Conservation (phyloP, 2,888 invertebrate genomes). For the Drosophila nr. medialis region DNA sequence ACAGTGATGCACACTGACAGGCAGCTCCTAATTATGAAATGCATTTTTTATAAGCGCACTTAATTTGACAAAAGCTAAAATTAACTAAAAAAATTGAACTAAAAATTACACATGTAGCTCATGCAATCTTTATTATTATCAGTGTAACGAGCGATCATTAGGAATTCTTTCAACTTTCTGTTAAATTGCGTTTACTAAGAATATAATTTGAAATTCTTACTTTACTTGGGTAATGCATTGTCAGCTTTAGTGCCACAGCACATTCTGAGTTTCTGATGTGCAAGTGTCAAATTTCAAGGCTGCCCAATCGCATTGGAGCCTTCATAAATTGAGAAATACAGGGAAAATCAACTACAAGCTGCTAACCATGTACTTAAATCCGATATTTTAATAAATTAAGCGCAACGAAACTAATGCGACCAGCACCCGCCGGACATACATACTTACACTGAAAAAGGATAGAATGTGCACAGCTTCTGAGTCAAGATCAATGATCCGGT, state of each 20-base stretch:
- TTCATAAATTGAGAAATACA: constrained; percentile 50
- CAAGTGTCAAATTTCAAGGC: constrained; percentile 52
- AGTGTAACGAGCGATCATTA: not conserved
- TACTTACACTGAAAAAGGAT: not conserved
- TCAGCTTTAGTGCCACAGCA: not conserved
- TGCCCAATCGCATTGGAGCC: constrained; percentile 36
- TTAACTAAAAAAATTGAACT: constrained; percentile 1
- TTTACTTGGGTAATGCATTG: not conserved
- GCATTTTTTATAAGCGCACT: constrained; percentile 62
- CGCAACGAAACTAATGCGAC: constrained; percentile 58
- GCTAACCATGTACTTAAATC: constrained; percentile 64
- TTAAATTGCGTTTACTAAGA: not conserved
- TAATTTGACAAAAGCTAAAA: constrained; percentile 53
- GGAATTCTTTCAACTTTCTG: not conserved
- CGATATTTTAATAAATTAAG: constrained; percentile 78
- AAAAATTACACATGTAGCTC: not conserved
- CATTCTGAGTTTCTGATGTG: not conserved
- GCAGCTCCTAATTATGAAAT: constrained; percentile 71
- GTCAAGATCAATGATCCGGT: constrained; percentile 45
- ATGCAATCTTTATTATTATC: not conserved
- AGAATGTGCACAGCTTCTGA: constrained; percentile 8
- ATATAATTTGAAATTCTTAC: not conserved
- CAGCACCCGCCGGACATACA: constrained; percentile 39
- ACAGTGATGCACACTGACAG: constrained; percentile 29
- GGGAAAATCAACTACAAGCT: constrained; percentile 19